Base-by-base conservation (phyloP, 2,113 vertebrate genomes). In the Tretioscincus oriximinensis region DNA sequence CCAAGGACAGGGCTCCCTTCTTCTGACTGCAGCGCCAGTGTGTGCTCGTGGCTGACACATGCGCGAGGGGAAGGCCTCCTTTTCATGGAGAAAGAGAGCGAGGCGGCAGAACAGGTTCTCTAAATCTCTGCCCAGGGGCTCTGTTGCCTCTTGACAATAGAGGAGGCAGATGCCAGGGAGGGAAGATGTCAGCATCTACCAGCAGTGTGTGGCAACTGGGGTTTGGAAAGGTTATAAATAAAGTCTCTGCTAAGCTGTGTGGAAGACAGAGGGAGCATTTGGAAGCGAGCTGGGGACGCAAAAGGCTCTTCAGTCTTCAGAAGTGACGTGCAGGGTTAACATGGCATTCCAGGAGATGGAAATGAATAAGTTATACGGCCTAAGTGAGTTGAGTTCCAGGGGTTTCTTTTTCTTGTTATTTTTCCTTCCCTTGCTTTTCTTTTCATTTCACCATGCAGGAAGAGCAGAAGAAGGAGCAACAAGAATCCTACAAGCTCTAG, bases 1-100 rank as follows among this genome's bases (percentile, higher is more conserved):
- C 89, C 84, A 84, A 83, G 82, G 88, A 78, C 63, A 80, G 87
- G 73, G 83, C 85, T 84, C 60, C 84, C 85, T 85, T 89, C 88
- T 80, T 89, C 89, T 90, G 87, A 85, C 86, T 91, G 79, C 84
- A 78, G 85, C 86, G 86, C 82, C 87, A 84, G 84, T 81, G 77
- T 81, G 86, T 81, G 85, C 84, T 90, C 88, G 81, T 89, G 79
- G 84, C 77, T 79, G 81, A 80, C 78, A 88, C 65, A 83, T 76
- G 28, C 86, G 88, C 83, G 88, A 78, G 86, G 83, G 14, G 80
- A 82, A 72, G 84, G 77, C 83, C 69, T 73, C 84, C 5, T 86
- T 84, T 64, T 22, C 73, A 31, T 76, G 80, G 79, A 73, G 47
- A 83, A 54, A 63, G 64, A 66, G 72, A 61, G 35, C 77, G 49